Conservation (phyloP, 2,113 vertebrate genomes). For the Prolemur simus region DNA sequence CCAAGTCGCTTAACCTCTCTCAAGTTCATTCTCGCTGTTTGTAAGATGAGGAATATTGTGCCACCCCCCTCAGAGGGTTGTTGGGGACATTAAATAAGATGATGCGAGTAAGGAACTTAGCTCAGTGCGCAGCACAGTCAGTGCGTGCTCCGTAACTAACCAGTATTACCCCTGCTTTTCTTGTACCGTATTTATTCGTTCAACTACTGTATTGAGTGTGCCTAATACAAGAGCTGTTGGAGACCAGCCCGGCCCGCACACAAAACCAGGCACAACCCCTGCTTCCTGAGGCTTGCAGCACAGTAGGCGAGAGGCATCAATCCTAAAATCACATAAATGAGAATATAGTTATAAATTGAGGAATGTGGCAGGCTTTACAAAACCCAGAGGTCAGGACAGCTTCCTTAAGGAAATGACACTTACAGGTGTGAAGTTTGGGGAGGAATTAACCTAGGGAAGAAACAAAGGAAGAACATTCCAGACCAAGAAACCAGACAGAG, state of each 20-base stretch:
- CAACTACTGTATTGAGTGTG: not conserved
- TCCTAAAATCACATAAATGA: not conserved
- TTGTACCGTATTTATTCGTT: not conserved
- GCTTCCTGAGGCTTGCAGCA: not conserved
- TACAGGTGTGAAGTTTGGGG: not conserved
- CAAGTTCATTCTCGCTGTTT: not conserved
- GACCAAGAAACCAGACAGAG: not conserved
- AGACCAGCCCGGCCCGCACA: not conserved
- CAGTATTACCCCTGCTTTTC: slow-evolving; percentile 44
- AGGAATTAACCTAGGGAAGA: not conserved
- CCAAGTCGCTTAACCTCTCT: slow-evolving; percentile 50
- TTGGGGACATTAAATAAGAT: not conserved
- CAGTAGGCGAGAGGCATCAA: not conserved
- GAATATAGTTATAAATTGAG: not conserved
- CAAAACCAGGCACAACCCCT: not conserved
- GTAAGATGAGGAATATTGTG: not conserved
- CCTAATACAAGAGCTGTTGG: not conserved
- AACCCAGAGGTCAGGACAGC: not conserved
- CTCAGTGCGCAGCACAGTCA: not conserved
- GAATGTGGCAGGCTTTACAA: not conserved
- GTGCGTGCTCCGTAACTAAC: not conserved
- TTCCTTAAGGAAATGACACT: not conserved
- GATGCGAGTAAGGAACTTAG: not conserved
- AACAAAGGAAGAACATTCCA: not conserved
- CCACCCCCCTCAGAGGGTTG: not conserved